A percentile compares a stretch with the other conserved stretches of the same genome.
These are phyloP conservation scores for Gallinago solitaria DNA, from an alignment of 2,797 vertebrate species.

Conservation along the genomic window DNA sequence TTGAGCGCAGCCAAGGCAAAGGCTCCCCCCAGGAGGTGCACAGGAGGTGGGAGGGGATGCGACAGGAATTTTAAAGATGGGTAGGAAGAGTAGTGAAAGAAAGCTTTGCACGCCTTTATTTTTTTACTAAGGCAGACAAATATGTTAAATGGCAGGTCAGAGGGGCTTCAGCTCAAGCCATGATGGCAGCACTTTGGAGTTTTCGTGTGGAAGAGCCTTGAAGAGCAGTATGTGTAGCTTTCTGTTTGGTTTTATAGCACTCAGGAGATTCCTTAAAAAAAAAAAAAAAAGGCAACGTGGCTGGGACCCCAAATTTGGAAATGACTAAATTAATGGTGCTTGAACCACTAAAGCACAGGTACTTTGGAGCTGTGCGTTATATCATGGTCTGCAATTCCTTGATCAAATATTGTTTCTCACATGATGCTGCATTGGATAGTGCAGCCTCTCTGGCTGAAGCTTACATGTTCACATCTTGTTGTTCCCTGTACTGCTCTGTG, in stretches of 20 bases:
- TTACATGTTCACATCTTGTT: neutral
- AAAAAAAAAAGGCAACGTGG: rapidly evolving
- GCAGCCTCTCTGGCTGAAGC: neutral
- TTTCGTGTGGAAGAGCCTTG: neutral
- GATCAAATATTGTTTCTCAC: neutral
- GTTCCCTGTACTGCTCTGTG: neutral
- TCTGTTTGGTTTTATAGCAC: neutral
- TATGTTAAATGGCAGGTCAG: neutral
- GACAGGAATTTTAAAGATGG: neutral
- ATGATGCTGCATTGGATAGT: neutral
- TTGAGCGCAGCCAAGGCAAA: neutral
- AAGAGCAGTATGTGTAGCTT: neutral
- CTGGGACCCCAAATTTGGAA: neutral
- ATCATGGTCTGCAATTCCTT: neutral
- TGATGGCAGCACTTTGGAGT: rapidly evolving
- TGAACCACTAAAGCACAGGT: neutral
- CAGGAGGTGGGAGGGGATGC: neutral
- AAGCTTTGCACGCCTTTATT: neutral
- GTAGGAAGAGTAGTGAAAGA: neutral
- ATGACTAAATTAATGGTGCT: neutral
- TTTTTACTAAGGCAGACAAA: neutral
- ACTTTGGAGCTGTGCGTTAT: neutral
- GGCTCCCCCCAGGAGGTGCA: neutral
- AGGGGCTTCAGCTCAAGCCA: neutral
- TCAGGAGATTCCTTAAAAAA: neutral